phyloP scores from a whole-genome alignment of 1,140 invertebrate genomes.

The Scaptomyza pallida region DNA sequence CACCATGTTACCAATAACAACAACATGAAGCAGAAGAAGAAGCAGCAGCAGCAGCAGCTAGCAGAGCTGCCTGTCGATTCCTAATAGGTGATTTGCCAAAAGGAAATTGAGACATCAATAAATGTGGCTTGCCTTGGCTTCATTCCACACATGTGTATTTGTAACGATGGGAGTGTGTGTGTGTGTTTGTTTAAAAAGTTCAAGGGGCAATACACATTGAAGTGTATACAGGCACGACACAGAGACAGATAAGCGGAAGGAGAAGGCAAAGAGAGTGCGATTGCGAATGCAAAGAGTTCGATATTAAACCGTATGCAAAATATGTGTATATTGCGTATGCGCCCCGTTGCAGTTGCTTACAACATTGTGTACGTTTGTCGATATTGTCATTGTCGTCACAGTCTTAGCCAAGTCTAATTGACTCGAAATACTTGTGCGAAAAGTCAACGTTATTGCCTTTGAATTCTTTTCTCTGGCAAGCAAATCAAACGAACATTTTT shows the following conservation, averaged over 20 bases:
- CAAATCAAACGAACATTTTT: no score
- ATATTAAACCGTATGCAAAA: slow-evolving; percentile 39
- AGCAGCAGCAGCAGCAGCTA: not conserved
- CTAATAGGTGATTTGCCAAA: slow-evolving; percentile 81
- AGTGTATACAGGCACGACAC: not conserved
- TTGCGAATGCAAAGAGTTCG: not conserved
- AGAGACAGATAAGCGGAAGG: not conserved
- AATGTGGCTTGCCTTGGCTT: slow-evolving; percentile 66
- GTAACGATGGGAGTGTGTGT: not conserved
- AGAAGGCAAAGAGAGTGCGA: not conserved
- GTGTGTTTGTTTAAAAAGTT: slow-evolving; percentile 5
- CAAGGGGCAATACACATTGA: slow-evolving; percentile 13
- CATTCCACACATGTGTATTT: slow-evolving; percentile 19
- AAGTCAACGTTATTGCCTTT: slow-evolving; percentile 29
- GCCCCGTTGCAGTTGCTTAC: slow-evolving; percentile 32
- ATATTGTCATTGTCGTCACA: slow-evolving; percentile 19
- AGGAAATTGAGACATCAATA: slow-evolving; percentile 83
- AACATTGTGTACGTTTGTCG: slow-evolving; percentile 2
- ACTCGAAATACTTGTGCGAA: slow-evolving; percentile 28
- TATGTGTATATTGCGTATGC: slow-evolving; percentile 61
- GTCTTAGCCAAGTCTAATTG: slow-evolving; percentile 62
- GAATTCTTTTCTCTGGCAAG: slow-evolving; percentile 8
- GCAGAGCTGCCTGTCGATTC: slow-evolving; percentile 66
- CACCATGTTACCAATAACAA: slow-evolving; percentile 17
- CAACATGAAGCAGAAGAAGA: not conserved